Conservation (phyloP, 2,113 vertebrate species). For the Etheostoma spectabile region DNA sequence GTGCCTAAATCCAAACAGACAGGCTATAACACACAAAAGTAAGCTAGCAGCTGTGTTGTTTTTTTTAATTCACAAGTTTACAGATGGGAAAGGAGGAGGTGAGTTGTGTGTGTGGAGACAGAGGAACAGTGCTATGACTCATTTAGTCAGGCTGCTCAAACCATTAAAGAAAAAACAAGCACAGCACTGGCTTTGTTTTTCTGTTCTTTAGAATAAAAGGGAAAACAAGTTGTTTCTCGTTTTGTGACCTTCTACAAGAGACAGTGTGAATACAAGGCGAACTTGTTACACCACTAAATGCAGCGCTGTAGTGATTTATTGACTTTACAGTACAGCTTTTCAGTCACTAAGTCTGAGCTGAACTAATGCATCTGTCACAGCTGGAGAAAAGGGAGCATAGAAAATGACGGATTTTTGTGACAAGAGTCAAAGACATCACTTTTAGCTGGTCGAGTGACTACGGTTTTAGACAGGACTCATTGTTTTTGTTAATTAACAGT, state of each 20-base stretch:
- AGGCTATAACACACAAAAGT: neutral
- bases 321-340: neutral
- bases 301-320: neutral
- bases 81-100: constrained; percentile 52
- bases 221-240: neutral
- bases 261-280: neutral
- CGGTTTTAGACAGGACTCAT: constrained; percentile 12
- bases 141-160: constrained; percentile 3
- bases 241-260: neutral
- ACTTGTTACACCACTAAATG: constrained; percentile 8
- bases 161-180: constrained; percentile 24
- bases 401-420: neutral
- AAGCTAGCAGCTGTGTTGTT: neutral
- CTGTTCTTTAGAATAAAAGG: neutral
- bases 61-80: constrained; percentile 58
- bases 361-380: constrained; percentile 18
- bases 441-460: constrained; percentile 8
- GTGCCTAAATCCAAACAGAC: constrained; percentile 16
- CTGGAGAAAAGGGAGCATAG: neutral
- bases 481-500: constrained; percentile 3
- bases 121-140: constrained; percentile 58
- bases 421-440: neutral
- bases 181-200: neutral
- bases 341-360: neutral
- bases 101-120: constrained; percentile 42